A percentile compares a stretch with the other conserved stretches of the same genome.
Evolutionary conservation across 2,113 vertebrate genomes (phyloP).

Genomic region (Dicerorhinus sumatrensis): DNA sequence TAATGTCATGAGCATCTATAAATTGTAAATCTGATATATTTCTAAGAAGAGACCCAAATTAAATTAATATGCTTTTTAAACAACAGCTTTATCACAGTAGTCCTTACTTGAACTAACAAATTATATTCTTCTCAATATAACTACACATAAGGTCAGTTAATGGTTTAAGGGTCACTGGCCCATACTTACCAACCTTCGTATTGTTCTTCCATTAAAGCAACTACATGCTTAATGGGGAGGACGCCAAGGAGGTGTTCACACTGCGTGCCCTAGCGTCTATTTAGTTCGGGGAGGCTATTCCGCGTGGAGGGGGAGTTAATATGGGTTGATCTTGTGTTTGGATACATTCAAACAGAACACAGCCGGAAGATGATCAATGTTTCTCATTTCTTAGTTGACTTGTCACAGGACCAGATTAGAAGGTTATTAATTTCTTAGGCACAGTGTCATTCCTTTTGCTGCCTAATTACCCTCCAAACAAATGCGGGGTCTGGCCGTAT

Average conservation of each 20-base stretch:
- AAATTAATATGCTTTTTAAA: slow-evolving; percentile 53
- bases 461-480: slow-evolving; percentile 58
- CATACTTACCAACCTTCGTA: neutral
- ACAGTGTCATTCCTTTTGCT: slow-evolving; percentile 3
- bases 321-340: neutral
- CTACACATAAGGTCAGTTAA: slow-evolving; percentile 53
- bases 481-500: neutral
- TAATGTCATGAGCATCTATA: neutral
- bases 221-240: neutral
- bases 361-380: slow-evolving; percentile 43
- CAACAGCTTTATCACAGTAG: slow-evolving; percentile 19
- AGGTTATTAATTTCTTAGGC: slow-evolving; percentile 70
- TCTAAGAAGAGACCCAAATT: slow-evolving; percentile 25
- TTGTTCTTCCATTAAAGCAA: neutral
- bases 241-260: neutral
- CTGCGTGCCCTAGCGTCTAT: neutral
- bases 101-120: slow-evolving; percentile 48
- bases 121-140: slow-evolving; percentile 42
- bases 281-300: neutral
- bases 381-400: slow-evolving; percentile 66
- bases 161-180: slow-evolving; percentile 31
- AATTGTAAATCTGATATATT: slow-evolving; percentile 35
- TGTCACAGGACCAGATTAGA: slow-evolving; percentile 57
- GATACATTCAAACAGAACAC: slow-evolving; percentile 6
- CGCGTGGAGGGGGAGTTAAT: slow-evolving; percentile 14